A percentile compares a stretch with the other conserved stretches of the same genome.
These are phyloP conservation scores for Chloroclysta siterata DNA, from an alignment of 2,888 invertebrate species.

Conservation along the genomic window DNA sequence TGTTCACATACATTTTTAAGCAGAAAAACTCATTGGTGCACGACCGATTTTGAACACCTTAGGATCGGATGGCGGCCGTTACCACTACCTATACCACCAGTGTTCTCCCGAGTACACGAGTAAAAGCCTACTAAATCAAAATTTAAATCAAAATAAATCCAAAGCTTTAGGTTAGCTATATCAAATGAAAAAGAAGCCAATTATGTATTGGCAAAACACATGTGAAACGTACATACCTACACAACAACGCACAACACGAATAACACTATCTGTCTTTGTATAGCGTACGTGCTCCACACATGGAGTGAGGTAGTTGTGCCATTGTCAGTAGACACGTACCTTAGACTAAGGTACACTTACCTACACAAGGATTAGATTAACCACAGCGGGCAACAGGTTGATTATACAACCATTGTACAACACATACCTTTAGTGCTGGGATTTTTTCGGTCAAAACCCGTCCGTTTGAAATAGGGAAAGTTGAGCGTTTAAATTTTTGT, in stretches of 20 bases:
- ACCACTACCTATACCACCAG: too few relatives aligned
- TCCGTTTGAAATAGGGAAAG: too few relatives aligned
- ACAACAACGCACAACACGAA: neutral
- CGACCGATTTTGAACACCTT: too few relatives aligned
- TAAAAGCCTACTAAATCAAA: too few relatives aligned
- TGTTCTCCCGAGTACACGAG: too few relatives aligned
- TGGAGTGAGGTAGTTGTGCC: conserved; percentile 1
- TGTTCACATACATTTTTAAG: too few relatives aligned
- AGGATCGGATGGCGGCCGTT: too few relatives aligned
- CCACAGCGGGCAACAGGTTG: neutral
- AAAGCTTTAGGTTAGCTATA: neutral
- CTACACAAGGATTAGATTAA: neutral
- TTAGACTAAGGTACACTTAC: neutral
- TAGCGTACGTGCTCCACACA: conserved; percentile 1
- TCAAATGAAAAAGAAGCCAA: neutral
- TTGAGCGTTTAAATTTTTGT: too few relatives aligned
- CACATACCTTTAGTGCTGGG: too few relatives aligned
- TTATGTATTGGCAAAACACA: neutral
- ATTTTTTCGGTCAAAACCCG: too few relatives aligned
- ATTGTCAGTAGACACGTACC: neutral
- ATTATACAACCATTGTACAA: neutral
- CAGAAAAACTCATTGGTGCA: too few relatives aligned
- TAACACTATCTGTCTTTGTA: conserved; percentile 18
- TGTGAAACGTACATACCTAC: neutral
- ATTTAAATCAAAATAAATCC: neutral